Base-by-base conservation (phyloP, 2,113 vertebrate species). In the Phylloscopus whistleri region DNA sequence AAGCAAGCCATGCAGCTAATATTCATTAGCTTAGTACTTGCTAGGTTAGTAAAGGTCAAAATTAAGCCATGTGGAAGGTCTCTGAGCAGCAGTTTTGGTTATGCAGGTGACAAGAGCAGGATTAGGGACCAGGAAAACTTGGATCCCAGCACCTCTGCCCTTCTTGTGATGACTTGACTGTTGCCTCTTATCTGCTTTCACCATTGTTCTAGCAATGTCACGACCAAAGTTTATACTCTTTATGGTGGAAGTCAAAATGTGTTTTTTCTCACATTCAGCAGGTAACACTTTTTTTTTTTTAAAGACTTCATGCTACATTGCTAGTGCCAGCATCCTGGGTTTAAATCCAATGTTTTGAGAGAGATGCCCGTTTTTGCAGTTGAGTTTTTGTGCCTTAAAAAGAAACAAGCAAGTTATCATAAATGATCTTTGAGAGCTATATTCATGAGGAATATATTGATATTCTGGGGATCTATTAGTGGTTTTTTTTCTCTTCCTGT, bases 11-110 rank as follows among this genome's bases (percentile, higher is more conserved):
- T 44, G 52, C 41, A 73, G 35, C 18, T 22, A 56, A 46, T 64
- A 33, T 3, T 69, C 1, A 14, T 23, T 73, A 56, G 6, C 0
- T 1, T 7, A 41, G 2, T 35, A 41, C 72, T 48, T 53, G 6
- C 48, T 82, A 39, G n/a, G 28, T 88, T 55, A 51, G 41, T 68
- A 53, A 60, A 82, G 31, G 49, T 26, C 9, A 44, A 64, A 87
- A 56, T 56, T 59, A 77, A 44, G n/a, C 55, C 7, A 1, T 2
- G 2, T 58, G 16, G 51, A 76, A 41, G 7, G 8, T 68, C 9
- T 72, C 4, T 3, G 56, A 31, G 15, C 53, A 62, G 9, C 6
- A 15, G 28, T 48, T 22, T 18, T 39, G 39, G 14, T 35, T 15
- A 26, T 60, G 8, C 35, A 16, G 27, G 28, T 77, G 35, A 35